Percentiles rank a stretch among this genome's conserved stretches.
These are phyloP conservation scores for Asarcornis scutulata DNA, from an alignment of 2,113 vertebrate species.

Conservation along the genomic window DNA sequence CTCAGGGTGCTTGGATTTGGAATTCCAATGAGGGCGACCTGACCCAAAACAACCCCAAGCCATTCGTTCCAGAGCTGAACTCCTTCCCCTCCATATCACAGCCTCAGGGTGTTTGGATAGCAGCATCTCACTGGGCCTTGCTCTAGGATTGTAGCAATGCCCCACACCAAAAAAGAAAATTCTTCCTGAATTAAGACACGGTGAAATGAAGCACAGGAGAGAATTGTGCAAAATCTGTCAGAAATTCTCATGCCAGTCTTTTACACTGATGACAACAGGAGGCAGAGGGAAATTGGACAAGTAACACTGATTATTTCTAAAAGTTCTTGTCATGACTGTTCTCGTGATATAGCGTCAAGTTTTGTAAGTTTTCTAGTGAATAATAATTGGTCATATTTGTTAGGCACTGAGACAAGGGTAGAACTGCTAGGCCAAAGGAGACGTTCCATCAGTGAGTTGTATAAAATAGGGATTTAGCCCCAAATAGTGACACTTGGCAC, in stretches of 20 bases:
- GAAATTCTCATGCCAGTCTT: background rate
- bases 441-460: background rate
- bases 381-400: background rate
- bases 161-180: background rate
- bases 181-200: background rate
- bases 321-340: background rate
- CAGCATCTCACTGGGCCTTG: background rate
- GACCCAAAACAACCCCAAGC: background rate
- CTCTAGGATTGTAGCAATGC: background rate
- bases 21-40: slow-evolving; percentile 45
- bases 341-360: accelerated
- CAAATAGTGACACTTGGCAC: background rate
- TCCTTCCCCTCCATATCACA: background rate
- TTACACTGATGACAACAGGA: background rate
- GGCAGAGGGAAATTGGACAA: background rate
- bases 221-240: background rate
- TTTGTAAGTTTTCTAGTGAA: background rate
- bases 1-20: slow-evolving; percentile 13
- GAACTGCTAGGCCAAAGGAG: background rate
- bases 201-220: background rate
- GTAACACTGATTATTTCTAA: background rate
- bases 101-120: background rate
- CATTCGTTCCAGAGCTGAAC: background rate
- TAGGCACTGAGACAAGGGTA: background rate
- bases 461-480: background rate